A percentile compares a stretch with the other conserved stretches of the same genome.
Evolutionary conservation across 2,113 vertebrate genomes (phyloP).

Genomic region (Mystacornis crossleyi): DNA sequence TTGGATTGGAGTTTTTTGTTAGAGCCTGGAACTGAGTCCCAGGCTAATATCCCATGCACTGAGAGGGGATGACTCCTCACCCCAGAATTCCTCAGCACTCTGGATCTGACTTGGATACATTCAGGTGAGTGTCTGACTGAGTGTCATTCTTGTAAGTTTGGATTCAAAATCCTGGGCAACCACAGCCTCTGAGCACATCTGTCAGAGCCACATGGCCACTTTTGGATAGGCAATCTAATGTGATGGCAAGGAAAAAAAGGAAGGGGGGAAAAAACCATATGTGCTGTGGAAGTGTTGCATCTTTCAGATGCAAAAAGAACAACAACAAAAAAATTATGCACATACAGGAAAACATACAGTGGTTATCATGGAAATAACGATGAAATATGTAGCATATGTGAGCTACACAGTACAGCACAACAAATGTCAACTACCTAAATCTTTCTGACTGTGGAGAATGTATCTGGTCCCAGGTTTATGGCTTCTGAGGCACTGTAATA

Average conservation of each 20-base stretch:
- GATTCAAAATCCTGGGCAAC: neutral
- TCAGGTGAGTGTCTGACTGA: neutral
- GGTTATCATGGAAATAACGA: neutral
- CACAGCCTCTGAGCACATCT: neutral
- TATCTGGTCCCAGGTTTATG: neutral
- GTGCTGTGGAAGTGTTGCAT: neutral
- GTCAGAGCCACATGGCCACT: neutral
- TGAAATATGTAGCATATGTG: neutral
- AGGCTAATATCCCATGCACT: neutral
- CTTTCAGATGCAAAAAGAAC: neutral
- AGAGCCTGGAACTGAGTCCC: neutral
- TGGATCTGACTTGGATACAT: neutral
- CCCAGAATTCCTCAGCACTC: neutral
- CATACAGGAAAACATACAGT: neutral
- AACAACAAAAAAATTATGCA: neutral
- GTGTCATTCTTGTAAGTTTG: neutral
- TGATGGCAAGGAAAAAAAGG: neutral
- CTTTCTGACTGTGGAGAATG: neutral
- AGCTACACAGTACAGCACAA: neutral
- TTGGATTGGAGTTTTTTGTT: neutral
- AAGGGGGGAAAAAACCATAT: neutral
- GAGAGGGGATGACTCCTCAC: neutral
- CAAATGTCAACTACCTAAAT: neutral
- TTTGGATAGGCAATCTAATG: neutral
- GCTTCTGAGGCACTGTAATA: neutral